Conservation (phyloP, 1,140 invertebrate genomes). For the Stegodyphus mimosarum region DNA sequence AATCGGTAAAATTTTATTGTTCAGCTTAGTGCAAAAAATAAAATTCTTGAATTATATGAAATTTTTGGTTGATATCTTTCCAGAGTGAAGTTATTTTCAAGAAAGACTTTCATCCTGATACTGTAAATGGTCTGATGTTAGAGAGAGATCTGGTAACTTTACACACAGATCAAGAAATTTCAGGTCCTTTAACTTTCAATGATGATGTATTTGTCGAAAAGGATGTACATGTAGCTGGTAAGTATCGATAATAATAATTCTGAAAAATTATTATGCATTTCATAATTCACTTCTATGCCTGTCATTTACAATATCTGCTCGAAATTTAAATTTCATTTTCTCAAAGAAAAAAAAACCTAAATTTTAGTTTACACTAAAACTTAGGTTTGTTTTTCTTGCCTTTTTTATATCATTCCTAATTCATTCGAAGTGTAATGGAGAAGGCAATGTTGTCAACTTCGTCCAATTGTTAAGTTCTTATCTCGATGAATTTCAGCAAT, state of each 20-base stretch:
- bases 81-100: constrained; percentile 16
- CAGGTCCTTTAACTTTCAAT: constrained; percentile 10
- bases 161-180: constrained; percentile 37
- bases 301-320: too few species aligned
- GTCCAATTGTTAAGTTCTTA: too few species aligned
- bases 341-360: too few species aligned
- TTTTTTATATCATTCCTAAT: too few species aligned
- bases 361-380: too few species aligned
- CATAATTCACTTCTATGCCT: too few species aligned
- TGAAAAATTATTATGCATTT: too few species aligned
- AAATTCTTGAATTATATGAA: background rate
- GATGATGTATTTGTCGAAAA: constrained; percentile 20
- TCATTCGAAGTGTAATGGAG: too few species aligned
- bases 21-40: background rate
- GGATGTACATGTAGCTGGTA: constrained; percentile 10
- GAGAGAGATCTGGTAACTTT: constrained; percentile 30
- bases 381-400: too few species aligned
- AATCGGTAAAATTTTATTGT: background rate
- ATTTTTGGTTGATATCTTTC: background rate
- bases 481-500: too few species aligned
- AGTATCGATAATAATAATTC: background rate
- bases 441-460: too few species aligned
- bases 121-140: constrained; percentile 33
- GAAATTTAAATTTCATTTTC: too few species aligned
- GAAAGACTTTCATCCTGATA: constrained; percentile 9